These are phyloP conservation scores for Epinephelus cyanopodus DNA, from an alignment of 2,113 vertebrate genomes.

Conservation along the genomic window DNA sequence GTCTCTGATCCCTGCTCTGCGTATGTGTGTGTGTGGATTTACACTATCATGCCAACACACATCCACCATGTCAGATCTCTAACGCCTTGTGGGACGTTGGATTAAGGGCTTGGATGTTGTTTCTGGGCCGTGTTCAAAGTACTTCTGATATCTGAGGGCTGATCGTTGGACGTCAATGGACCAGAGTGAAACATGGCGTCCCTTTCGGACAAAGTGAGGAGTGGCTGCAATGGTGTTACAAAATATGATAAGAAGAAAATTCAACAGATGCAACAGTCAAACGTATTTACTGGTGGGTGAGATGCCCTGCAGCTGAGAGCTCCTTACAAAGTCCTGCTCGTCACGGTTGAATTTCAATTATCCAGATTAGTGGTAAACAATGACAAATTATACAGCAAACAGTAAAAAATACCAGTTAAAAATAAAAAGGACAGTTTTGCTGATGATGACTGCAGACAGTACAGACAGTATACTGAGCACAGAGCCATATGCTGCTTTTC, in stretches of 20 bases:
- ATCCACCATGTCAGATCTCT: conserved; percentile 1
- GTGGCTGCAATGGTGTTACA: conserved; percentile 48
- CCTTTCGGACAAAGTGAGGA: conserved; percentile 37
- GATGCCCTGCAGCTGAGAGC: conserved; percentile 27
- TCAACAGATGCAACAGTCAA: conserved; percentile 34
- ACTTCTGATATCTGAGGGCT: background rate
- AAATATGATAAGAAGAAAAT: background rate
- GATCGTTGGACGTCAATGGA: conserved; percentile 27
- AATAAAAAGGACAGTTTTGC: conserved; percentile 33
- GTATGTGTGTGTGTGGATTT: background rate
- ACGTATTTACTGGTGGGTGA: conserved; percentile 36
- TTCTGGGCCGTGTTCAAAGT: conserved; percentile 46
- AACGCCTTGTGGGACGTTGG: conserved; percentile 11
- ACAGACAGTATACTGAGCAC: conserved; percentile 32
- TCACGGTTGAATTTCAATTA: conserved; percentile 26
- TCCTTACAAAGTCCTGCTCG: conserved; percentile 37
- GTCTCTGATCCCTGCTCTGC: conserved; percentile 14
- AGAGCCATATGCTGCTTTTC: conserved; percentile 25
- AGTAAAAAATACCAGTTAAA: conserved; percentile 46
- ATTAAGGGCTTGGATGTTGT: conserved; percentile 36
- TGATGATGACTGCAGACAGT: conserved; percentile 38
- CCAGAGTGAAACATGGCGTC: conserved; percentile 21
- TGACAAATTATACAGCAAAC: conserved; percentile 52
- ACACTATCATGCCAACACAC: conserved; percentile 16
- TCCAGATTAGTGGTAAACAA: conserved; percentile 48